Base-by-base conservation (phyloP, 2,113 vertebrate genomes). In the Gobio gobio region DNA sequence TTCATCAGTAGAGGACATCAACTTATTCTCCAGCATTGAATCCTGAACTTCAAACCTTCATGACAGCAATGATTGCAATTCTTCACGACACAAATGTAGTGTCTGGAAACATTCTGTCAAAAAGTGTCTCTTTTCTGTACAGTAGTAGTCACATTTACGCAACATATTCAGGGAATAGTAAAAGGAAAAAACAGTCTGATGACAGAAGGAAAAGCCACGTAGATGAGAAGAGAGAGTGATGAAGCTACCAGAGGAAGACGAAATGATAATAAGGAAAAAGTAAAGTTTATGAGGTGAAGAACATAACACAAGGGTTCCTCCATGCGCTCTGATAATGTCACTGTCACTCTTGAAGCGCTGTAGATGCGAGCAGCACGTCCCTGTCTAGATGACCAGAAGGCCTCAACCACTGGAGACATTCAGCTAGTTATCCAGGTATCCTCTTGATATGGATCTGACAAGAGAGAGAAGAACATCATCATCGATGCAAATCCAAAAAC, bases 401-500 rank as follows among this genome's bases (percentile, higher is more conserved):
- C 20, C 29, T 36, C 58, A 7, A 24, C 49, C 12, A 24, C 83
- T 83, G 73, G 18, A 81, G 84, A 75, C 86, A 61, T 63, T 54
- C 84, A 51, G 58, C 22, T 49, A 76, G 68, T 97, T 96, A 97
- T 86, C 95, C 96, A 91, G 96, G 92, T 88, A 95, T 87, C 92
- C 96, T 97, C 94, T 99, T 99, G 93, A 99, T 97, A 91, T 99
- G 98, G 90, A 99, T 97, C 98, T 99, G 94, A 90, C 94, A 94
- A 20, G 90, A 86, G 92, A 91, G n/a, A 70, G 54, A 18, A 56
- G 26, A 78, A 59, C 5, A 10, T 45, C 49, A 51, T 51, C 49
- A 5, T n/a, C 45, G 8, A 29, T 10, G 72, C 20, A 84, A 8
- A 73, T 20, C 20, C 43, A 75, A 2, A 78, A 64, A n/a, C 5